These are phyloP conservation scores for Cataglyphis albicans DNA, from an alignment of 2,888 invertebrate genomes.

Conservation along the genomic window DNA sequence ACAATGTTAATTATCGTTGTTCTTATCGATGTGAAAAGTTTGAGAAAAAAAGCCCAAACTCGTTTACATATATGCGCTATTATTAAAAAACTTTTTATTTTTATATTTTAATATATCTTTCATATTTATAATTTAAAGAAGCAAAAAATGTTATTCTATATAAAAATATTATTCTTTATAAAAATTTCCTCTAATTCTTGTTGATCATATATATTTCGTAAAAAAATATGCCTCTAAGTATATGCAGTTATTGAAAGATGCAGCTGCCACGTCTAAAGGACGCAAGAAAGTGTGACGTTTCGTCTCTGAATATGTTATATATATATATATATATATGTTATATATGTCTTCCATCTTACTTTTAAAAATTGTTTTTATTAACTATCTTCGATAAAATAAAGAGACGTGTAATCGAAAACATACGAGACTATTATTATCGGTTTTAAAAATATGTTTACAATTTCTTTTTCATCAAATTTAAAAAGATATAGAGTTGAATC, in stretches of 20 bases:
- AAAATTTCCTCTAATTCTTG: neutral
- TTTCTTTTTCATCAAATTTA: neutral
- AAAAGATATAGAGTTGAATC: neutral
- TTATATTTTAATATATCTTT: neutral
- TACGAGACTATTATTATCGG: neutral
- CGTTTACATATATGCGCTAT: neutral
- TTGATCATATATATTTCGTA: neutral
- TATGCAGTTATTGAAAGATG: neutral
- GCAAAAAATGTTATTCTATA: neutral
- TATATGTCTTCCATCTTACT: no score
- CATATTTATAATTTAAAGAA: neutral
- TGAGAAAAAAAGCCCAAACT: neutral
- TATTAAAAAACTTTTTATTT: neutral
- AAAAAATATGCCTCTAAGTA: neutral
- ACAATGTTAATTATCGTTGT: conserved; percentile 18
- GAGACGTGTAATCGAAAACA: neutral
- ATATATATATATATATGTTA: no score
- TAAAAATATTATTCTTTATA: neutral
- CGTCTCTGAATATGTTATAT: neutral
- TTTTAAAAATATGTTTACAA: neutral
- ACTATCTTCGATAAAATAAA: neutral
- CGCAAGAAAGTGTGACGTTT: neutral
- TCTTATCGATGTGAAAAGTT: neutral
- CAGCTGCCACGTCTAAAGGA: neutral
- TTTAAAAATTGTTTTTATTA: neutral